Conservation (phyloP, 2,888 invertebrate genomes). For the Myopa tessellatipennis region DNA sequence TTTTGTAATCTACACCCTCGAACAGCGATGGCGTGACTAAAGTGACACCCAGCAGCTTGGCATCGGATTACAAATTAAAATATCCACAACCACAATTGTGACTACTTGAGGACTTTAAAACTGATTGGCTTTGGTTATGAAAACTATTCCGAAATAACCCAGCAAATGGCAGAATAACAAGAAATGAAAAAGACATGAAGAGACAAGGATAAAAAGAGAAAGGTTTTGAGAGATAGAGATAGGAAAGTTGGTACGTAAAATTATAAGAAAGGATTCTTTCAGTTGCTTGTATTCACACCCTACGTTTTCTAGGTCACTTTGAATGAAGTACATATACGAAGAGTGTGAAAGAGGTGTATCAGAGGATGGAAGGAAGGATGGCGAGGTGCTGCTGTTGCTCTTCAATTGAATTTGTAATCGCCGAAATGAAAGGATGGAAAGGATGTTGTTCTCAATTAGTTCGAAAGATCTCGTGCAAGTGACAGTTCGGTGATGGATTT, state of each 20-base stretch:
- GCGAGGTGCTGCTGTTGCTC: neutral
- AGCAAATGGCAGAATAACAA: neutral
- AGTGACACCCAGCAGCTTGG: constrained; percentile 57
- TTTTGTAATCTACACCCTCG: constrained; percentile 56
- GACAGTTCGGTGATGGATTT: constrained; percentile 35
- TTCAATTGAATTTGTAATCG: constrained; percentile 17
- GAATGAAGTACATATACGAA: no score
- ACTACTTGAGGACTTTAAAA: constrained; percentile 23
- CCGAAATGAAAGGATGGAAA: constrained; percentile 1
- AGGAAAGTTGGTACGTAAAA: neutral
- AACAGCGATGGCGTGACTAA: constrained; percentile 56
- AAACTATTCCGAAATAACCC: neutral
- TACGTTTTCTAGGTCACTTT: neutral
- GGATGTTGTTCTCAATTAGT: constrained; percentile 28
- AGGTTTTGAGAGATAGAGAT: neutral
- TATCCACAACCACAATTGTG: constrained; percentile 32
- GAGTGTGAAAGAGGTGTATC: neutral
- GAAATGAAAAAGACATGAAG: neutral
- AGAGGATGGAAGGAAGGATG: neutral
- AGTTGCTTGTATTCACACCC: constrained; percentile 4
- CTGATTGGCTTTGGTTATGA: constrained; percentile 13
- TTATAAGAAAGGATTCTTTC: neutral
- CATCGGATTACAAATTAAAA: constrained; percentile 64
- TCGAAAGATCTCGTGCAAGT: constrained; percentile 8
- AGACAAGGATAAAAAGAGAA: neutral